These are phyloP conservation scores for Paramisgurnus dabryanus DNA, from an alignment of 2,113 vertebrate species.

Conservation along the genomic window DNA sequence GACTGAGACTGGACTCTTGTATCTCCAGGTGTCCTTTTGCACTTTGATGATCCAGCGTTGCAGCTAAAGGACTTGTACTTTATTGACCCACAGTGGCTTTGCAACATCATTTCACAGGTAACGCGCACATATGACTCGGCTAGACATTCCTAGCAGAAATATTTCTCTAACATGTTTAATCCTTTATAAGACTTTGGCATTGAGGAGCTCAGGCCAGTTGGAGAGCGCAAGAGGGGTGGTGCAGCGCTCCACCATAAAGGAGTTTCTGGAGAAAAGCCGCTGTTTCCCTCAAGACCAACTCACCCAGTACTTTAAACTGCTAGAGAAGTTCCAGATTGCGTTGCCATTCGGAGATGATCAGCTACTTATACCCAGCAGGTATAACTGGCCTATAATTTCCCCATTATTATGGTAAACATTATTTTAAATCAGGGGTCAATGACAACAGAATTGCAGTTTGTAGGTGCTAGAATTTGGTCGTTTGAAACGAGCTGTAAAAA, in stretches of 20 bases:
- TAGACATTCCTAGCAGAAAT: not conserved
- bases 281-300: conserved; percentile 86
- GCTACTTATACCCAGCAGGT: conserved; percentile 93
- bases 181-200: conserved; percentile 74
- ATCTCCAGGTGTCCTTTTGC: conserved; percentile 85
- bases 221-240: conserved; percentile 86
- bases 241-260: conserved; percentile 83
- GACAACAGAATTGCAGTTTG: too few species aligned
- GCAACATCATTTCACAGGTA: conserved; percentile 94
- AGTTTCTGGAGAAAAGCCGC: conserved; percentile 81
- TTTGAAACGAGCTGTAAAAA: too few species aligned
- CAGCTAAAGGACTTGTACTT: conserved; percentile 92
- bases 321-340: conserved; percentile 95
- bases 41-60: conserved; percentile 94
- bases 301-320: conserved; percentile 87
- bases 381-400: not conserved
- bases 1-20: not conserved
- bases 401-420: too few species aligned
- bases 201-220: conserved; percentile 77
- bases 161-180: conserved; percentile 14
- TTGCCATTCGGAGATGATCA: conserved; percentile 88
- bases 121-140: not conserved
- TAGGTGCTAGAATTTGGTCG: too few species aligned
- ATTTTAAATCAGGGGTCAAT: too few species aligned
- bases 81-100: conserved; percentile 94